Evolutionary conservation across 2,113 vertebrate genomes (phyloP).

Genomic region (Serilophus lunatus): DNA sequence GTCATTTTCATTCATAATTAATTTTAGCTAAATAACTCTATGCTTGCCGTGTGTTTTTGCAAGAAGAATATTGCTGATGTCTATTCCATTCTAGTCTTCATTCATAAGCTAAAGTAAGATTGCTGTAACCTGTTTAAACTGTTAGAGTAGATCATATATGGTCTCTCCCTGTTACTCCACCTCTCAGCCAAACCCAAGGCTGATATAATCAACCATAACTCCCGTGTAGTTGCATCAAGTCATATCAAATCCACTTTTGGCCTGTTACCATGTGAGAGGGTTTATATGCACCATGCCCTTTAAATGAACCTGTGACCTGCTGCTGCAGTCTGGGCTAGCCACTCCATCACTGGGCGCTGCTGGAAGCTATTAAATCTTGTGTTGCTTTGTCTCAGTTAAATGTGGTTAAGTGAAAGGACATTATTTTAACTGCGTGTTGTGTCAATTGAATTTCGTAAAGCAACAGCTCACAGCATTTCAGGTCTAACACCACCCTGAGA

Average conservation of each 20-base stretch:
- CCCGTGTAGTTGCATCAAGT: not conserved
- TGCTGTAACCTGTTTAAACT: not conserved
- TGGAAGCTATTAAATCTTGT: slow-evolving; percentile 33
- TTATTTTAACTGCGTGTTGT: slow-evolving; percentile 29
- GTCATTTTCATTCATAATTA: not conserved
- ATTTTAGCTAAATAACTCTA: not conserved
- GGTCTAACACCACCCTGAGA: not conserved
- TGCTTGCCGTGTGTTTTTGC: not conserved
- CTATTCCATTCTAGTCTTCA: not conserved
- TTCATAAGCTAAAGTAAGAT: not conserved
- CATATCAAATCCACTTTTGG: slow-evolving; percentile 16
- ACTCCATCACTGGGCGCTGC: not conserved
- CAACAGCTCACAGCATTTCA: not conserved
- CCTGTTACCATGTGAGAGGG: not conserved
- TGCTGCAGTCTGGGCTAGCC: not conserved
- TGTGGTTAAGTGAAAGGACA: slow-evolving; percentile 47
- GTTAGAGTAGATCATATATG: not conserved
- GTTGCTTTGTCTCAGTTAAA: slow-evolving; percentile 39
- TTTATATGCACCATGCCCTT: not conserved
- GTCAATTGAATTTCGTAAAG: not conserved
- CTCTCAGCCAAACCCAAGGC: not conserved
- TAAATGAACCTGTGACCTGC: slow-evolving; percentile 6
- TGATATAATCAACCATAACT: not conserved
- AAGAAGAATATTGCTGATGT: not conserved
- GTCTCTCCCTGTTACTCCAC: not conserved